phyloP scores from a whole-genome alignment of 1,140 invertebrate species.

The Mycetomoellerius zeteki region DNA sequence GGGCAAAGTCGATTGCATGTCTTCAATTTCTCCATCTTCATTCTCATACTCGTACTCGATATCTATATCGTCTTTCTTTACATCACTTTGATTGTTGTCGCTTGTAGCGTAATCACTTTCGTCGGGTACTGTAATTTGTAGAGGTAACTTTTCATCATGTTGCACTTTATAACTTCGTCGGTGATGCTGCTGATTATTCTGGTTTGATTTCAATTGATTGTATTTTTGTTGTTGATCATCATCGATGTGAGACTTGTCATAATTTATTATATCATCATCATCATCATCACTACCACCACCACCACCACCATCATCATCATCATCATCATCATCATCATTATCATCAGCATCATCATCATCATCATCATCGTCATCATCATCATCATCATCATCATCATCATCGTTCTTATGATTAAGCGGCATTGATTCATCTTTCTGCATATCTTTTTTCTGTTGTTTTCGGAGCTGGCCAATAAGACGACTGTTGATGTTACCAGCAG shows the following conservation, averaged over 20 bases:
- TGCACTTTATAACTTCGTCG: constrained; percentile 55
- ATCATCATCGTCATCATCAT: constrained; percentile 67
- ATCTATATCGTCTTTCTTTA: constrained; percentile 65
- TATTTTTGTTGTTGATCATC: constrained; percentile 61
- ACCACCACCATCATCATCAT: constrained; percentile 62
- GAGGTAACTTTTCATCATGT: constrained; percentile 74
- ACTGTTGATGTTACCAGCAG: constrained; percentile 86
- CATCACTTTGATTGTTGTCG: constrained; percentile 68
- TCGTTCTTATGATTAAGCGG: constrained; percentile 80
- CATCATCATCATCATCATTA: too few relatives aligned
- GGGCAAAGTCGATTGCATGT: constrained; percentile 29
- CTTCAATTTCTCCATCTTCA: constrained; percentile 70
- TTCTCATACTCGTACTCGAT: constrained; percentile 82
- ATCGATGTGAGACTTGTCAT: constrained; percentile 17
- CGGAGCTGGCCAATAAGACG: constrained; percentile 80
- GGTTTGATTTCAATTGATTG: constrained; percentile 48
- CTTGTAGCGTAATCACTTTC: constrained; percentile 76
- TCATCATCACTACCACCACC: too few relatives aligned
- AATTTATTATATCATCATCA: constrained; percentile 52
- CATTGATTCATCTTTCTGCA: constrained; percentile 64
- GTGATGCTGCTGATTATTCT: constrained; percentile 55
- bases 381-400: constrained; percentile 64
- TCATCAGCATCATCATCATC: too few relatives aligned
- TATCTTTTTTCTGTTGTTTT: constrained; percentile 67
- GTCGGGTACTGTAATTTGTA: constrained; percentile 86